phyloP scores from a whole-genome alignment of 2,113 vertebrate genomes.

The Sturnira hondurensis region DNA sequence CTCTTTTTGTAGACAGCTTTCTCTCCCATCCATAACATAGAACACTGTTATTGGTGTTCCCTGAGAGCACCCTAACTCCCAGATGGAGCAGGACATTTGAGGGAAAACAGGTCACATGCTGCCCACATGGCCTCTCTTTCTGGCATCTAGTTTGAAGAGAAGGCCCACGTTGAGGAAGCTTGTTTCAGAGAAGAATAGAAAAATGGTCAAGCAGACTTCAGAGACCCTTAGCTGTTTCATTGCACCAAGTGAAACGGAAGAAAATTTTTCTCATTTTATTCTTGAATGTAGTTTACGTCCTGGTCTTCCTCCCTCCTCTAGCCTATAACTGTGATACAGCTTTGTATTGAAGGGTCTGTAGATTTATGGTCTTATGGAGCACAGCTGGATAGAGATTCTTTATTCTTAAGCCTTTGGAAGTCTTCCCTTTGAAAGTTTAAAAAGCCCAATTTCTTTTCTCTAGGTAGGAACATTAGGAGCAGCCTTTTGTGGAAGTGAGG shows the following conservation, averaged over 20 bases:
- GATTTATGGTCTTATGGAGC: slow-evolving; percentile 23
- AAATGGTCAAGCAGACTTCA: neutral
- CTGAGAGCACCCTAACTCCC: neutral
- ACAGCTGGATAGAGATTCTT: slow-evolving; percentile 52
- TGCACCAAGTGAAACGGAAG: neutral
- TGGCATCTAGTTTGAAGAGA: neutral
- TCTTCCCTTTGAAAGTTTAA: slow-evolving; percentile 40
- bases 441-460: neutral
- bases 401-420: slow-evolving; percentile 25
- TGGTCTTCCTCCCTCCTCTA: neutral
- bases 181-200: neutral
- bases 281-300: neutral
- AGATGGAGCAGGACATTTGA: neutral
- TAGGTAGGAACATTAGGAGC: neutral
- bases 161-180: neutral
- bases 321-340: neutral
- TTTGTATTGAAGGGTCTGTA: neutral
- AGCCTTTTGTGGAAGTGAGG: neutral
- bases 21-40: neutral
- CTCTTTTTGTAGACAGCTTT: neutral
- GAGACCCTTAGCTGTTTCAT: neutral
- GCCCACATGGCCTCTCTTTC: neutral
- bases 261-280: neutral
- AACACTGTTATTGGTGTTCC: neutral
- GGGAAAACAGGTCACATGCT: neutral